Conservation (phyloP, 2,888 invertebrate species). For the Cataglyphis livida region DNA sequence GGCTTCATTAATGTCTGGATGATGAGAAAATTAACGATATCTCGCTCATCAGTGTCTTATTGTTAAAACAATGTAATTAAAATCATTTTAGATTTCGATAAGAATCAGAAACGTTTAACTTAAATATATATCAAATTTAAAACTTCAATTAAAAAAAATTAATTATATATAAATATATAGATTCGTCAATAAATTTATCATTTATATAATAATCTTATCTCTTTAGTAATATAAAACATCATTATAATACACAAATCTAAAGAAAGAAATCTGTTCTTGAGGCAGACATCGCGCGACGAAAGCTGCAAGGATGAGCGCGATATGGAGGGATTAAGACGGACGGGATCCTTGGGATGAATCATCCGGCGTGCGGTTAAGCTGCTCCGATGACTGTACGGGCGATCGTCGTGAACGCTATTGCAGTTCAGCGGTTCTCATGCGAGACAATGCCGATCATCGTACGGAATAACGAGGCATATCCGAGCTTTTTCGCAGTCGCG, state of each 20-base stretch:
- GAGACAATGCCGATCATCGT: constrained; percentile 35
- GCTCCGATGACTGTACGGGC: constrained; percentile 60
- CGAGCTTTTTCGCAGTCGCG: constrained; percentile 18
- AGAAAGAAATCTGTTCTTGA: constrained; percentile 5
- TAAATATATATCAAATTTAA: background rate
- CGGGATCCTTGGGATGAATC: constrained; percentile 79
- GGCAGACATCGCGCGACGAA: constrained; percentile 19
- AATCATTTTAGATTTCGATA: background rate
- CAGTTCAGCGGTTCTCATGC: constrained; percentile 69
- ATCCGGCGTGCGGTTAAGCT: constrained; percentile 76
- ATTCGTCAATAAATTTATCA: background rate
- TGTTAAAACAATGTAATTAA: background rate
- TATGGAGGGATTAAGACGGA: constrained; percentile 63
- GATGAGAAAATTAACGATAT: constrained; percentile 15
- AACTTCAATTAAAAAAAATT: background rate
- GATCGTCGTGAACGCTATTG: constrained; percentile 43
- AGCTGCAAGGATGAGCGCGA: constrained; percentile 45
- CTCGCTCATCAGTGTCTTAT: background rate
- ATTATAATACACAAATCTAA: background rate
- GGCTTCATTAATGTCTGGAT: background rate
- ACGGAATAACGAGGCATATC: constrained; percentile 36
- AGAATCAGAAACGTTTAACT: background rate
- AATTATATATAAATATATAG: background rate
- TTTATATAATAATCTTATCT: background rate
- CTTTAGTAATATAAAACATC: background rate